Base-by-base conservation (phyloP, 2,797 vertebrate species). In the Yasuhikotakia modesta region DNA sequence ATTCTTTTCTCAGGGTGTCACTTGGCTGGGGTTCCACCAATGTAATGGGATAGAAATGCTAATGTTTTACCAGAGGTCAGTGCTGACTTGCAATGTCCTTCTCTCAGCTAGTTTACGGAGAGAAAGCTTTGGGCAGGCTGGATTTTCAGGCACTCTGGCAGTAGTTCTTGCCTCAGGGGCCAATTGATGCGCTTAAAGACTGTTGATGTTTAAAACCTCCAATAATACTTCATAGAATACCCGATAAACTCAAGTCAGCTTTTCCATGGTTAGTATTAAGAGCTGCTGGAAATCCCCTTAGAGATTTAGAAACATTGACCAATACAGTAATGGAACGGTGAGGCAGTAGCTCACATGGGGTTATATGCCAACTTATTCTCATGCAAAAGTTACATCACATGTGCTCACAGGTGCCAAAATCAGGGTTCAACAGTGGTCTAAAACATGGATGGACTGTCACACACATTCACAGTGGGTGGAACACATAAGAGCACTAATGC, bases 141-240 rank as follows among this genome's bases (percentile, higher is more conserved):
- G 88, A 89, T 90, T 88, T 87, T 91, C 84, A 88, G 87, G 89
- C 86, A 86, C 86, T 90, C 82, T 87, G 84, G 87, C 80, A 81
- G 87, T 84, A 84, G 84, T 81, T 5, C 8, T 83, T 80, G 85
- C 90, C 82, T 85, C 55, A 4, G 89, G 89, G 87, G n/a, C 79
- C 80, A 66, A 79, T 0, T 64, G 83, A 87, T n/a, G 24, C 5
- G 78, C 83, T 84, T 78, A 13, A 27, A 76, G 65, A 58, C 73
- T 57, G 45, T 46, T 78, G 60, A 48, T 60, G 65, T 55, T 63
- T 68, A 24, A 12, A 70, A 53, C 45, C 30, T 7, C 17, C 57
- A 43, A 70, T 78, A 21, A 45, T 52, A 63, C 45, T 53, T 78
- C 65, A 50, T 45, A 76, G 19, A 8, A 32, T 48, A 11, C 19